A percentile compares a stretch with the other conserved stretches of the same genome.
Conservation (phyloP, 1,140 invertebrate species). For the Mizuhopecten yessoensis region DNA sequence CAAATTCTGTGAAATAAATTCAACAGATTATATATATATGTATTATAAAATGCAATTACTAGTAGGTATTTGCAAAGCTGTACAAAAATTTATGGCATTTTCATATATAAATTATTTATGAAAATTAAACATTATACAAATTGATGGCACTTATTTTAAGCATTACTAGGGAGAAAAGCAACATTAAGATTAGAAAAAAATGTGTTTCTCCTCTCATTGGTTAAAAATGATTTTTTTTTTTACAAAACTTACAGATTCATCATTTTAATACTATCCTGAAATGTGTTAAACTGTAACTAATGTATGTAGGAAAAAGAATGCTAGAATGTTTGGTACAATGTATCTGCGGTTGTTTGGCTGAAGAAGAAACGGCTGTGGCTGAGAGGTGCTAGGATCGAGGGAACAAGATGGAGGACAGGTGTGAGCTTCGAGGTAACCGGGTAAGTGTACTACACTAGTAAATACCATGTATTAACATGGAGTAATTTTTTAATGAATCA, state of each 20-base stretch:
- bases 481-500: too few relatives aligned
- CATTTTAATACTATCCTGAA: too few relatives aligned
- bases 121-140: neutral
- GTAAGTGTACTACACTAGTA: neutral
- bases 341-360: neutral
- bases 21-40: neutral
- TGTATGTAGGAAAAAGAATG: neutral
- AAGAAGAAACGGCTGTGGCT: slow-evolving; percentile 23
- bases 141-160: too few relatives aligned
- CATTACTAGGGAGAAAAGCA: neutral
- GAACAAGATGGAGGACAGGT: neutral
- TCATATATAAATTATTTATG: neutral
- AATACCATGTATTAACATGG: too few relatives aligned
- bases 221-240: too few relatives aligned
- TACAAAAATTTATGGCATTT: neutral
- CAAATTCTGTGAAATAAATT: neutral
- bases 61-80: too few relatives aligned
- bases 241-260: too few relatives aligned
- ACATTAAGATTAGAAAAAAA: too few relatives aligned
- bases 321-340: neutral
- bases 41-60: neutral
- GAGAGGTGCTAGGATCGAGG: neutral
- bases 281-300: too few relatives aligned
- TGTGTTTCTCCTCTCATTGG: neutral
- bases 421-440: neutral